Evolutionary conservation across 2,113 vertebrate species (phyloP), one percentile per base, ranked within the genome.

Genomic region (Xiphophorus couchianus): DNA sequence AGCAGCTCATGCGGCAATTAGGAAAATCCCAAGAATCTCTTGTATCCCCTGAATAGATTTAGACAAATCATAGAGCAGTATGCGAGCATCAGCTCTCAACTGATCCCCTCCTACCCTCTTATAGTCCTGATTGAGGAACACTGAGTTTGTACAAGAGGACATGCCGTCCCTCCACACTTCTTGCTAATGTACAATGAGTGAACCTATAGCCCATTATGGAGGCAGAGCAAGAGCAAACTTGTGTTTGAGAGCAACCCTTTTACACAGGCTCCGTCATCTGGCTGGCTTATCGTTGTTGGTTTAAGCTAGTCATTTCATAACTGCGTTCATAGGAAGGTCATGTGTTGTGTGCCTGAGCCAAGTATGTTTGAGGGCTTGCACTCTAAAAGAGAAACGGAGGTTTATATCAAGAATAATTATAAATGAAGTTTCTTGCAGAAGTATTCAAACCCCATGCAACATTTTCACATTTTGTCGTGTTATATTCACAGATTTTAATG

Each of bases 101-200:
- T 54, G 37, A 80, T 83, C 76, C 69, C 79, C 66, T 73, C 69
- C 19, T 69, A 73, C 79, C 74, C 77, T 82, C 82, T 83, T 78
- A 79, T 48, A 76, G 68, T 58, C 77, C 75, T 88, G 83, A 90
- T 91, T 84, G 83, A 83, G 62, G 51, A 76, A 78, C 81, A 76
- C 80, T 62, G 62, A 68, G 70, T 84, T 71, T 60, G 60, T 33
- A 83, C 82, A 76, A 73, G 79, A 84, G 58, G n/a, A 30, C 70
- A 51, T 60, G 54, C 73, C 62, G 64, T 48, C 67, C 60, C 73
- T 77, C 71, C 80, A 78, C 27, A 29, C 66, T 28, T 71, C 68
- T 25, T 37, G 42, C 71, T 91, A 90, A 89, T 91, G 87, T 80
- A 89, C 82, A 84, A 76, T 80, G 85, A 91, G 85, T 77, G 35